Conservation (phyloP, 2,888 invertebrate genomes). For the Cremastinae sp. region DNA sequence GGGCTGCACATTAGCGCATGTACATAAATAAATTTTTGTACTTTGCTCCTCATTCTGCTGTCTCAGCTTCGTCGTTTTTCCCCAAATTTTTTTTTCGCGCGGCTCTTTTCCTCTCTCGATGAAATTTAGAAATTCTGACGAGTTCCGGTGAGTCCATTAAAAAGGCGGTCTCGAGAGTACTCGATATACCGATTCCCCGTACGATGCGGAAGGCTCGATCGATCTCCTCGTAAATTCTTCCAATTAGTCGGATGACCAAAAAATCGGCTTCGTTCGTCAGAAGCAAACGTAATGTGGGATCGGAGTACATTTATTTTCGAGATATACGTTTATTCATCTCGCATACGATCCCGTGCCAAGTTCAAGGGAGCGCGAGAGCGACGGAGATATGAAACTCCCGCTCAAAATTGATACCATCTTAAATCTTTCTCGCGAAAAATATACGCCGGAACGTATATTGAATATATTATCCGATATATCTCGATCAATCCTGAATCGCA, state of each 20-base stretch:
- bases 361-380: conserved; percentile 14
- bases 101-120: conserved; percentile 31
- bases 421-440: conserved; percentile 63
- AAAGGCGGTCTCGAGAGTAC: conserved; percentile 30
- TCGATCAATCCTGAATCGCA: conserved; percentile 69
- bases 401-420: conserved; percentile 63
- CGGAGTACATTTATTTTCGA: conserved; percentile 32
- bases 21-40: conserved; percentile 1
- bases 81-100: conserved; percentile 47
- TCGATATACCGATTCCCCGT: conserved; percentile 29
- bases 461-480: conserved; percentile 75
- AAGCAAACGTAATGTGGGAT: conserved; percentile 40
- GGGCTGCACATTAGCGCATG: conserved; percentile 18
- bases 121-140: conserved; percentile 68
- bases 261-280: conserved; percentile 63
- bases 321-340: conserved; percentile 7
- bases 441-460: conserved; percentile 73
- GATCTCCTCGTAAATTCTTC: conserved; percentile 73
- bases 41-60: conserved; percentile 1
- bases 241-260: conserved; percentile 75
- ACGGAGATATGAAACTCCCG: conserved; percentile 37
- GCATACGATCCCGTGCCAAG: background rate
- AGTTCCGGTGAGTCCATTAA: conserved; percentile 67
- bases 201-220: conserved; percentile 61
- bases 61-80: conserved; percentile 34